Percentiles rank a stretch among this genome's conserved stretches.
These are phyloP conservation scores for Drosophila nr. medialis DNA, from an alignment of 2,888 invertebrate genomes.

Conservation along the genomic window DNA sequence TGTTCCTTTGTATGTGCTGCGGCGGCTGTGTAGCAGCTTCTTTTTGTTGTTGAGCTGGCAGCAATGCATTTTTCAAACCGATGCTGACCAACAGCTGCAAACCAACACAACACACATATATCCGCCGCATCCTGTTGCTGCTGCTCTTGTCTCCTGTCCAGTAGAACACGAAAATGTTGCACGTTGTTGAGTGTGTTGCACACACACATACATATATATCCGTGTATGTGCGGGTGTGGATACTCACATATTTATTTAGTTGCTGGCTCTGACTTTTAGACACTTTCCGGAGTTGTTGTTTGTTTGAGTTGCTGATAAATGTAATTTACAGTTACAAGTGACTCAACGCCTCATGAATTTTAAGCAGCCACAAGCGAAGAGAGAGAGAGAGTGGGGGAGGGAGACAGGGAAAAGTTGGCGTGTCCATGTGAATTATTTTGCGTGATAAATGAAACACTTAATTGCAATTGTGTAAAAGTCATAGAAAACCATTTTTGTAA, in stretches of 20 bases:
- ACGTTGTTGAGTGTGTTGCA: conserved; percentile 41
- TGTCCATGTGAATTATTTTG: conserved; percentile 60
- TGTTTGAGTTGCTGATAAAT: conserved; percentile 74
- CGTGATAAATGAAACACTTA: conserved; percentile 73
- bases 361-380: conserved; percentile 48
- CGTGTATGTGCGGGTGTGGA: conserved; percentile 19
- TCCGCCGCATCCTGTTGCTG: background rate
- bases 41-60: conserved; percentile 28
- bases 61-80: conserved; percentile 37
- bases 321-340: conserved; percentile 71
- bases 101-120: conserved; percentile 5
- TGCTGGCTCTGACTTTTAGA: conserved; percentile 15
- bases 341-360: conserved; percentile 74
- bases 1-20: conserved; percentile 35
- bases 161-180: conserved; percentile 48
- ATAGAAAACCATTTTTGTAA: conserved; percentile 35
- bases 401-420: conserved; percentile 21
- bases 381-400: background rate
- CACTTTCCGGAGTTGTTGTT: conserved; percentile 48
- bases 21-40: conserved; percentile 9
- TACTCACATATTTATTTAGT: conserved; percentile 18
- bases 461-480: conserved; percentile 56
- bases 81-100: conserved; percentile 28
- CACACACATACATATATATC: background rate
- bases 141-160: background rate